These are phyloP conservation scores for Dryobotodes eremita DNA, from an alignment of 2,888 invertebrate genomes.

Conservation along the genomic window DNA sequence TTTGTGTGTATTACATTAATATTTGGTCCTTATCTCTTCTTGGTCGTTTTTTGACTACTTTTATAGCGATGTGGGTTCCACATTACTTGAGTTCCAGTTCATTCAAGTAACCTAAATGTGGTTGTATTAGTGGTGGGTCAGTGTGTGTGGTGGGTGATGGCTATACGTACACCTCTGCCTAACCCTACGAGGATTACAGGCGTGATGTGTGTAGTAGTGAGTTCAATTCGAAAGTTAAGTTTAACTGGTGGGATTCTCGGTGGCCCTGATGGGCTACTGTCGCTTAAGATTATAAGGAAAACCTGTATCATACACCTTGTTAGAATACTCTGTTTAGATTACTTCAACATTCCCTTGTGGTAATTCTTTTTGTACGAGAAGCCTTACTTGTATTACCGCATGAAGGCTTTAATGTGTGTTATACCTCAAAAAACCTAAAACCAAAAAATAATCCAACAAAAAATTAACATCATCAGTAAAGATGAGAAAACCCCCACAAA, in stretches of 20 bases:
- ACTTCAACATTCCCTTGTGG: neutral
- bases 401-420: neutral
- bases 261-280: too few species aligned
- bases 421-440: neutral
- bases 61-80: neutral
- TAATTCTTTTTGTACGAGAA: neutral
- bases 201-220: neutral
- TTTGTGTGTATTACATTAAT: neutral
- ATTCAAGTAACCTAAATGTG: neutral
- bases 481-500: constrained; percentile 21
- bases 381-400: neutral
- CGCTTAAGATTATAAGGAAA: neutral
- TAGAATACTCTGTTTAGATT: neutral
- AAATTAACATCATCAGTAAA: constrained; percentile 53
- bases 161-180: neutral
- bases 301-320: neutral
- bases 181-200: neutral
- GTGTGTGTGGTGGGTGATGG: too few species aligned
- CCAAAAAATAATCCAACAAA: constrained; percentile 13
- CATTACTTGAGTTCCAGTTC: neutral
- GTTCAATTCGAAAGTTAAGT: neutral
- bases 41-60: too few species aligned
- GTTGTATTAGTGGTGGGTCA: neutral
- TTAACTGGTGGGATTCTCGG: neutral
- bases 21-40: neutral